Evolutionary conservation across 2,113 vertebrate genomes (phyloP).

Genomic region (Vulpes ferrilata): DNA sequence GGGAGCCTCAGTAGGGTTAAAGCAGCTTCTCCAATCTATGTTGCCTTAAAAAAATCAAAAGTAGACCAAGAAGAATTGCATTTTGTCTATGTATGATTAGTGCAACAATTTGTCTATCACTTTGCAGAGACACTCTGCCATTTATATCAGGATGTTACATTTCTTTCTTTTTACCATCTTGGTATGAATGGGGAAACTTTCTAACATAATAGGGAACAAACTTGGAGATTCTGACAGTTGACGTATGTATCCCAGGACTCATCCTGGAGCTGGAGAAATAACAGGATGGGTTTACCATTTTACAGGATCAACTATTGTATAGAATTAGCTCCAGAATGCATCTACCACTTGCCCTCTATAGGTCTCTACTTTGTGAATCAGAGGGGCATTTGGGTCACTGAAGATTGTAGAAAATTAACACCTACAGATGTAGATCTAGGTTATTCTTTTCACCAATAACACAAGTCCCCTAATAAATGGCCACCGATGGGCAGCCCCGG

Average conservation of each 20-base stretch:
- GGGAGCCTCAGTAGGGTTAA: neutral
- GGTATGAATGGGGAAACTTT: neutral
- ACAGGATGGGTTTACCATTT: neutral
- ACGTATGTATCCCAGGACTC: neutral
- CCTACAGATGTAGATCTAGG: neutral
- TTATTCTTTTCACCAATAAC: neutral
- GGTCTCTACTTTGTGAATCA: neutral
- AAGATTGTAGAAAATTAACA: neutral
- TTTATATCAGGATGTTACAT: neutral
- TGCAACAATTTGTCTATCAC: neutral
- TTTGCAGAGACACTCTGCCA: neutral
- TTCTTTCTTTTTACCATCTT: neutral
- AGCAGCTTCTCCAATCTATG: neutral
- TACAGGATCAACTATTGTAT: neutral
- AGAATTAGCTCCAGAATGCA: neutral
- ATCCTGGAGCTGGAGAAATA: neutral
- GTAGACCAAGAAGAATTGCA: neutral
- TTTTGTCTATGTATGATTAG: neutral
- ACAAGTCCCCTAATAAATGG: neutral
- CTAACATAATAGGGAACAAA: neutral
- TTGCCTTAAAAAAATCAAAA: neutral
- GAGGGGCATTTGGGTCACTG: neutral
- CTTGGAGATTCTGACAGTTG: neutral
- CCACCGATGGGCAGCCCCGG: neutral
- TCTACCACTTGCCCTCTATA: neutral